Evolutionary conservation across 2,888 invertebrate genomes (phyloP), one percentile per base, ranked within the genome.

Genomic region (Leptogaster cylindrica): DNA sequence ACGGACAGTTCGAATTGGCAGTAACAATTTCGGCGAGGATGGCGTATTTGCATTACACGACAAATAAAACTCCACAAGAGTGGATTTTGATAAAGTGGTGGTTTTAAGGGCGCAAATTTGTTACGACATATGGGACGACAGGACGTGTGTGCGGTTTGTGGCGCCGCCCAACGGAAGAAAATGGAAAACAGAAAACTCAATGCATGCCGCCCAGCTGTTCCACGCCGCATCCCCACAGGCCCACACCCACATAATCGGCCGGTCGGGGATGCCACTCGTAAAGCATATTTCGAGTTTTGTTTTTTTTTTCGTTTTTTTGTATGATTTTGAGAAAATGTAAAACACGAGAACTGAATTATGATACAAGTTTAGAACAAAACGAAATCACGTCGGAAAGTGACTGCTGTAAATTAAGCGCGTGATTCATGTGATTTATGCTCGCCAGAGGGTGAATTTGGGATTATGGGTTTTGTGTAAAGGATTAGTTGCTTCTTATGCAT

Each of bases 1-100:
- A n/a, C n/a, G n/a, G n/a, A n/a, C n/a, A n/a, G n/a, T n/a, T n/a
- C n/a, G n/a, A n/a, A n/a, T n/a, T n/a, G n/a, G n/a, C n/a, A n/a
- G n/a, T n/a, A n/a, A n/a, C n/a, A n/a, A n/a, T n/a, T n/a, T n/a
- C n/a, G n/a, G n/a, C n/a, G n/a, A n/a, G n/a, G n/a, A n/a, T n/a
- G n/a, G n/a, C n/a, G n/a, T n/a, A n/a, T n/a, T n/a, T n/a, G n/a
- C n/a, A n/a, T n/a, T n/a, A n/a, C n/a, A n/a, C n/a, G n/a, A n/a
- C n/a, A 23, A 36, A 14, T n/a, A 25, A 39, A 39, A n/a, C 39
- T 16, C 25, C 14, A 25, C 25, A 33, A 63, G 39, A 64, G 63
- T 52, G 52, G 52, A 67, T 67, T 67, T 67, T 64, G 67, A 67
- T 67, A 39, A 67, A 67, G 63, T 64, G 67, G 18, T 64, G 33